Percentiles rank a stretch among this genome's conserved stretches.
These are phyloP conservation scores for Psilopogon haemacephalus DNA, from an alignment of 2,113 vertebrate genomes.

Conservation along the genomic window DNA sequence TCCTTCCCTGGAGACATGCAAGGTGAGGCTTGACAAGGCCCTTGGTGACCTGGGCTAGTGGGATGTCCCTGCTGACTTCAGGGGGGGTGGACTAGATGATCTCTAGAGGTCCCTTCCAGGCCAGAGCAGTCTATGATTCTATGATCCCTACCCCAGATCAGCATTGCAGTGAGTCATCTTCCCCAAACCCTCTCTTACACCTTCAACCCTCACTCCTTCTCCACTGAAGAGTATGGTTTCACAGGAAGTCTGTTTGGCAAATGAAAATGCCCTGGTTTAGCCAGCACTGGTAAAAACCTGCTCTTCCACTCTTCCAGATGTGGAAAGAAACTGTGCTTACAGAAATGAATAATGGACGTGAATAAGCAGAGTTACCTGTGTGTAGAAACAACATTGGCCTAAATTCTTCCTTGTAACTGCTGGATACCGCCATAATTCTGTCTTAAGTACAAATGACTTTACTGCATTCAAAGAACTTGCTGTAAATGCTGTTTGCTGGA, in stretches of 20 bases:
- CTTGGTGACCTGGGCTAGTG: too few species aligned
- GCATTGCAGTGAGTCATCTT: not conserved
- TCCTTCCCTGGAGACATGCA: too few species aligned
- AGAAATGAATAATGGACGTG: not conserved
- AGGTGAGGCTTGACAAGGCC: too few species aligned
- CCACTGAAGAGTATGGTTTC: not conserved
- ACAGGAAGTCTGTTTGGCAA: not conserved
- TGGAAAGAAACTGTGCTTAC: not conserved
- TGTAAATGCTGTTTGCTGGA: slow-evolving; percentile 26
- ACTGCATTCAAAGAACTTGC: slow-evolving; percentile 41
- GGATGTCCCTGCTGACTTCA: too few species aligned
- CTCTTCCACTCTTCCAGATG: not conserved
- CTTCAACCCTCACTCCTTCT: not conserved
- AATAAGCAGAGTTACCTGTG: not conserved
- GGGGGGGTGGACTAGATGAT: too few species aligned
- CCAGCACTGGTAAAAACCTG: not conserved
- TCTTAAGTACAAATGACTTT: slow-evolving; percentile 42
- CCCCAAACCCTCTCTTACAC: not conserved
- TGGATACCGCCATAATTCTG: slow-evolving; percentile 33
- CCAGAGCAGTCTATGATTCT: too few species aligned
- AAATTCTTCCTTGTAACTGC: not conserved
- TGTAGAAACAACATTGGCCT: not conserved
- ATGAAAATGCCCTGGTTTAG: not conserved
- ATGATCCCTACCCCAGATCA: not conserved
- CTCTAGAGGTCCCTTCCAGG: too few species aligned